phyloP scores from a whole-genome alignment of 2,113 vertebrate species.

The Antechinus stuartii region DNA sequence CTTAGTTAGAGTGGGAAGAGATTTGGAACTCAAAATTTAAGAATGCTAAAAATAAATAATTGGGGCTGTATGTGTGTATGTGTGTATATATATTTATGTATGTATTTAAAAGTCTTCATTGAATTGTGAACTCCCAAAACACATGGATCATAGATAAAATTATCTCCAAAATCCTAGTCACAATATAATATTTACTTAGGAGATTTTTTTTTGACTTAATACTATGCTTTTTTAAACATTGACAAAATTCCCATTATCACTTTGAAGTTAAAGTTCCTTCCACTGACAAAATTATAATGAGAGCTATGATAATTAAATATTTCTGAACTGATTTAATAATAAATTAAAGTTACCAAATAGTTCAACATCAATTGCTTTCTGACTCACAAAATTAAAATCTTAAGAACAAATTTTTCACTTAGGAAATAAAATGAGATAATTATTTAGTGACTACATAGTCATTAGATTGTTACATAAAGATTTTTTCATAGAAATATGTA shows the following conservation, averaged over 20 bases:
- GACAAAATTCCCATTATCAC: neutral
- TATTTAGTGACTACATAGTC: constrained; percentile 55
- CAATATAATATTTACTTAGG: neutral
- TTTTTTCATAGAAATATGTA: neutral
- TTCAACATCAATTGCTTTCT: constrained; percentile 74
- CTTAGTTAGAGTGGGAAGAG: neutral
- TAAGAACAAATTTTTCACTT: constrained; percentile 61
- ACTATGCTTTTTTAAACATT: neutral
- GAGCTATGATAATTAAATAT: constrained; percentile 67
- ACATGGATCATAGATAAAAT: neutral
- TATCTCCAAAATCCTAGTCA: neutral
- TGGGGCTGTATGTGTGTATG: neutral
- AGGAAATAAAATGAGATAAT: constrained; percentile 68
- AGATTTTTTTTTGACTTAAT: neutral
- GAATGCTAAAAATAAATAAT: neutral
- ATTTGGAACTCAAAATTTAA: neutral
- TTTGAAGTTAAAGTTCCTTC: neutral
- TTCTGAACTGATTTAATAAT: constrained; percentile 76
- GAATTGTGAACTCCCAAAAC: neutral
- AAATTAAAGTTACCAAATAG: constrained; percentile 70
- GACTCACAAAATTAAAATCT: constrained; percentile 32
- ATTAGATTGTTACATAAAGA: neutral
- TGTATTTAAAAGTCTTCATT: neutral
- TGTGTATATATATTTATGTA: neutral
- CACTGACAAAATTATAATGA: neutral